Base-by-base conservation (phyloP, 2,888 invertebrate species). In the Carterocephalus palaemon region DNA sequence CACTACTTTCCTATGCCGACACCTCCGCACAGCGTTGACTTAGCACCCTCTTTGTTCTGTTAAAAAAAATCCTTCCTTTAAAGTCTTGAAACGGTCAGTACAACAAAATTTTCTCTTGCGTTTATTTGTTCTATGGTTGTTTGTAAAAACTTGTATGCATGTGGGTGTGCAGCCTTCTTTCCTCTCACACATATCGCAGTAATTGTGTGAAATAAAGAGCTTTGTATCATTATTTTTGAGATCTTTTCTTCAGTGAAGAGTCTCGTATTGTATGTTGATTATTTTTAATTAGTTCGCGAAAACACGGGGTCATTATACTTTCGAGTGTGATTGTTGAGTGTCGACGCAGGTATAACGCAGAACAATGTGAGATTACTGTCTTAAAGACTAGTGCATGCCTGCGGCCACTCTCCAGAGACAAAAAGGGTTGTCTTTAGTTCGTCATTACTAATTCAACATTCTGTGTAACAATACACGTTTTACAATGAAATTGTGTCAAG, bases 131-230 rank as follows among this genome's bases (percentile, higher is more conserved):
- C 76, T 81, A 72, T 74, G 71, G 45, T 29, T 39, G 52, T 52
- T 53, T 54, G 57, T 36, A 59, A 59, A 57, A 54, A 20, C 10
- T 64, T 60, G 57, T 59, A 64, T 57, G 62, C 62, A 60, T 67
- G 60, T 62, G 72, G 52, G 60, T 58, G 64, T 59, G 62, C 64
- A 69, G 64, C 37, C 36, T 37, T 57, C 56, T 67, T 61, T 59
- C 55, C 65, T 70, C 70, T 64, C 70, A 62, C 66, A 67, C 73
- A 69, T 65, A 75, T 75, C 64, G 71, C 64, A 62, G 74, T 79
- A 82, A 81, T 81, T 81, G 81, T 80, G 76, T 72, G 77, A 79
- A 81, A 77, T 79, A 78, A 79, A 80, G 75, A 73, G 79, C 72
- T 76, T 73, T 72, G 77, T 76, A 70, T 76, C 71, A 75, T 79